phyloP scores from a whole-genome alignment of 2,888 invertebrate genomes.

The Tortricodes alternella region DNA sequence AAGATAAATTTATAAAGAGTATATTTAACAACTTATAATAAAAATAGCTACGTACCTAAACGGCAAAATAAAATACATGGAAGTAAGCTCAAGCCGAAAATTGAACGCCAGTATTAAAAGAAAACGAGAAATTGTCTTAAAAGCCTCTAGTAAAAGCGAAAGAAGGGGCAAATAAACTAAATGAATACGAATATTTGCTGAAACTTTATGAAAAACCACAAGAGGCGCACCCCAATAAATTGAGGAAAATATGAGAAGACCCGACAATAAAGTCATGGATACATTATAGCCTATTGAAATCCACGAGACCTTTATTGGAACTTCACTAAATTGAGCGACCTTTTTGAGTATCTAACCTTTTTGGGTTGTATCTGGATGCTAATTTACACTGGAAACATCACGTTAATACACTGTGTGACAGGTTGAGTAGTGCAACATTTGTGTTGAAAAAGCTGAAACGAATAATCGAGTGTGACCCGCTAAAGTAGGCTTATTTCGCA shows the following conservation, averaged over 20 bases:
- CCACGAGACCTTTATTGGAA: constrained; percentile 73
- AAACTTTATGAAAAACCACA: constrained; percentile 61
- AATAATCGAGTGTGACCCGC: too few relatives aligned
- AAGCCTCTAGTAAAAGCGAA: constrained; percentile 42
- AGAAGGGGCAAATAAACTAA: constrained; percentile 57
- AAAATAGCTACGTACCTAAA: too few relatives aligned
- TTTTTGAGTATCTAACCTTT: constrained; percentile 40
- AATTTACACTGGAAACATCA: too few relatives aligned
- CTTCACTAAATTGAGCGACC: constrained; percentile 60
- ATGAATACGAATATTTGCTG: constrained; percentile 62
- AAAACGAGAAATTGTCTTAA: neutral
- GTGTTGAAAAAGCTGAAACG: too few relatives aligned
- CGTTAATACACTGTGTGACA: too few relatives aligned
- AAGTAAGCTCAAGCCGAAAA: neutral
- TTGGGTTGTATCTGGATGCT: too few relatives aligned
- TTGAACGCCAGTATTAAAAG: constrained; percentile 1
- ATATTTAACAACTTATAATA: too few relatives aligned
- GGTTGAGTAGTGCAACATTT: too few relatives aligned
- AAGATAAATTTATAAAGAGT: neutral
- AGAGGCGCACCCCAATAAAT: constrained; percentile 68
- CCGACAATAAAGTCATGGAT: constrained; percentile 66
- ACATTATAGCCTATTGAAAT: constrained; percentile 72
- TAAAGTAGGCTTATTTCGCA: too few relatives aligned
- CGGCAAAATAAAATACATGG: neutral
- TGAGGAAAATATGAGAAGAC: constrained; percentile 63